Conservation (phyloP, 1,140 invertebrate genomes). For the Nephila pilipes region DNA sequence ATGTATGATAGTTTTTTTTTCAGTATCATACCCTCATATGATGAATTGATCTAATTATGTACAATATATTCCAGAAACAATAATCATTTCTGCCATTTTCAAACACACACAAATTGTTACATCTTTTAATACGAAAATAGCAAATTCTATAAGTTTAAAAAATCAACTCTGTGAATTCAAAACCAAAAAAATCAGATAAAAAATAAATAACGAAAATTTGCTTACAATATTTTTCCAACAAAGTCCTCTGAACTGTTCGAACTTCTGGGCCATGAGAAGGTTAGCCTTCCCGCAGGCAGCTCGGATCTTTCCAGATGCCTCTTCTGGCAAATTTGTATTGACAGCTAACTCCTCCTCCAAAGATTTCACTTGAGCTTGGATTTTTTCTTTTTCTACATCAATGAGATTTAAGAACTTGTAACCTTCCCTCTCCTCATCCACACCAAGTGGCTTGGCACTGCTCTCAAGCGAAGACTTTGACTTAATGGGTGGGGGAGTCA, state of each 20-base stretch:
- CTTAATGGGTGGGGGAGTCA: slow-evolving; percentile 60
- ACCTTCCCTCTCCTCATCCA: slow-evolving; percentile 84
- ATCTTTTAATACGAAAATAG: too few relatives aligned
- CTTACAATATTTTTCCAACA: slow-evolving; percentile 91
- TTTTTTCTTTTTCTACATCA: slow-evolving; percentile 86
- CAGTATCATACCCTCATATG: too few relatives aligned
- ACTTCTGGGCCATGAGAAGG: slow-evolving; percentile 93
- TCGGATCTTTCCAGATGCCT: slow-evolving; percentile 90
- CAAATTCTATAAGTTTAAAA: too few relatives aligned
- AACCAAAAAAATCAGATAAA: too few relatives aligned
- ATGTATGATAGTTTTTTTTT: too few relatives aligned
- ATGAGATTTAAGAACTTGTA: slow-evolving; percentile 88
- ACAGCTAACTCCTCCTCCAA: slow-evolving; percentile 86
- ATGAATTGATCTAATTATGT: too few relatives aligned
- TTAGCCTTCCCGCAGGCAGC: slow-evolving; percentile 95
- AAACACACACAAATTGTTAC: too few relatives aligned
- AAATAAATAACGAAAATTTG: slow-evolving; percentile 69
- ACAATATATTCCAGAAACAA: not conserved
- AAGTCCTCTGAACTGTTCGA: slow-evolving; percentile 95
- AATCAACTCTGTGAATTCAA: too few relatives aligned
- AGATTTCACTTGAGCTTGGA: slow-evolving; percentile 86
- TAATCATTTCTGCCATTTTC: not conserved
- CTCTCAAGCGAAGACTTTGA: not conserved
- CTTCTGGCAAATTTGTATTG: slow-evolving; percentile 85
- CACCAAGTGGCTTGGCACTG: not conserved